Conservation (phyloP, 2,888 invertebrate species). For the Xestobium rufovillosum region DNA sequence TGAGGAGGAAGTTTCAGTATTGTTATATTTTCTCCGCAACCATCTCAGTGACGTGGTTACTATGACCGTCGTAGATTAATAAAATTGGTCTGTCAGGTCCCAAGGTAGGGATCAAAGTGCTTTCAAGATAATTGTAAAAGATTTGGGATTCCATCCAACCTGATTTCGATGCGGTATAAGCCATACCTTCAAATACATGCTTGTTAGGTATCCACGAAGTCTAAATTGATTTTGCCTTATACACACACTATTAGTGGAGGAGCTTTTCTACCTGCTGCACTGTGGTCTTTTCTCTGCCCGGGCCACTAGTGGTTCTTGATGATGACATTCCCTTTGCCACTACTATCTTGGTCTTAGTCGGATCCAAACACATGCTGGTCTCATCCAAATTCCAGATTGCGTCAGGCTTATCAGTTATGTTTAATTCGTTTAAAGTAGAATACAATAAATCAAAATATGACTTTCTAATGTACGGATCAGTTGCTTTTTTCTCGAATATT, state of each 20-base stretch:
- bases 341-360: no score
- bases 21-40: constrained; percentile 19
- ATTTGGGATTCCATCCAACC: constrained; percentile 33
- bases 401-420: not conserved
- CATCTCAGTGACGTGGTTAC: no score
- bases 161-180: constrained; percentile 28
- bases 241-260: constrained; percentile 3
- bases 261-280: no score
- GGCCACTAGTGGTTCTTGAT: no score
- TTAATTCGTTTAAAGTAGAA: constrained; percentile 3
- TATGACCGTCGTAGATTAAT: constrained; percentile 20
- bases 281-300: no score
- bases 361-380: no score
- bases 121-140: constrained; percentile 22
- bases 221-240: constrained; percentile 7
- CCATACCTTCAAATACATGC: constrained; percentile 17
- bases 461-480: constrained; percentile 2
- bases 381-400: no score
- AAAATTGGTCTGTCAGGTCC: constrained; percentile 12
- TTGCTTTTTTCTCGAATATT: constrained; percentile 5
- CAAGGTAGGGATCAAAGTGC: constrained; percentile 13
- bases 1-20: constrained; percentile 23
- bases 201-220: constrained; percentile 7
- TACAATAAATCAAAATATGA: constrained; percentile 10
- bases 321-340: no score